phyloP scores from a whole-genome alignment of 2,113 vertebrate species.

The Aphelocoma coerulescens region DNA sequence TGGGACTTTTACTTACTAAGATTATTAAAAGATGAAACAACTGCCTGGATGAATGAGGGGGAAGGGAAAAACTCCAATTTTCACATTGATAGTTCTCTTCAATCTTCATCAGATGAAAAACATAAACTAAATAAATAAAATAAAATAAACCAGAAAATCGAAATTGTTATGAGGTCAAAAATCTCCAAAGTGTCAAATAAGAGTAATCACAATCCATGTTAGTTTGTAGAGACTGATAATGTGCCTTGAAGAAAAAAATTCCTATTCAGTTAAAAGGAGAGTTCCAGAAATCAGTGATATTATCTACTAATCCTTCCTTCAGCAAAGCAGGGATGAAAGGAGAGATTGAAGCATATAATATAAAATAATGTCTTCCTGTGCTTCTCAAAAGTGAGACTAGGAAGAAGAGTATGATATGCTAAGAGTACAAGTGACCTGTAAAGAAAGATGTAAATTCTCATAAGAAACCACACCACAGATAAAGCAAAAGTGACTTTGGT shows the following conservation, averaged over 20 bases:
- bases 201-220: background rate
- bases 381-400: background rate
- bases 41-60: background rate
- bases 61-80: background rate
- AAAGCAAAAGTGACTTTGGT: background rate
- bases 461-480: background rate
- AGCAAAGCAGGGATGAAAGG: background rate
- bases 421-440: background rate
- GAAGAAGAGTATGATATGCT: background rate
- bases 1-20: background rate
- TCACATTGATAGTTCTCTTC: background rate
- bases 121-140: background rate
- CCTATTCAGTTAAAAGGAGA: background rate
- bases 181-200: background rate
- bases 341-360: background rate
- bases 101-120: background rate
- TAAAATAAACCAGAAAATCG: background rate
- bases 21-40: background rate
- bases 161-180: background rate
- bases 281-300: background rate
- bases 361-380: background rate
- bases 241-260: background rate
- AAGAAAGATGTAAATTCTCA: background rate
- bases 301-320: background rate
- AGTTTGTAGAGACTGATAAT: background rate